Evolutionary conservation across 1,140 invertebrate genomes (phyloP).

Genomic region (Cepaea nemoralis): DNA sequence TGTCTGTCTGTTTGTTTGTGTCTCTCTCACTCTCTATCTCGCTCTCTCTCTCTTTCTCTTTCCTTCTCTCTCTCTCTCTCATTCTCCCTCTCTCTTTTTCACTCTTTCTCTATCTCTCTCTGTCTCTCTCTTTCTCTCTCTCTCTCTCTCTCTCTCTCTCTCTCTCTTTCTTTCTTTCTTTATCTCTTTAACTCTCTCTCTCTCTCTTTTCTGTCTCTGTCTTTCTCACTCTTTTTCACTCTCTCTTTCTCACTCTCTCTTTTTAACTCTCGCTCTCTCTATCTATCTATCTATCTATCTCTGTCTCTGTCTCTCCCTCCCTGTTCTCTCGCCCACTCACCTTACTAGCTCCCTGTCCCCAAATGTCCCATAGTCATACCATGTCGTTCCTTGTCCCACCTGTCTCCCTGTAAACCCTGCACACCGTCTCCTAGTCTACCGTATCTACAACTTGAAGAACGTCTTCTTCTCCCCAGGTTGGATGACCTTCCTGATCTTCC

Average conservation of each 20-base stretch:
- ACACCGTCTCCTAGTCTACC: no score
- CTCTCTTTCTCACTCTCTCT: not conserved
- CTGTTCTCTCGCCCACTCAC: no score
- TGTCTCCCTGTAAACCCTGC: no score
- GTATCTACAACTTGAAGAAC: no score
- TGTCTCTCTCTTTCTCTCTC: not conserved
- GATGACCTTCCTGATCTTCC: slow-evolving; percentile 65
- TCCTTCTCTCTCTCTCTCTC: not conserved
- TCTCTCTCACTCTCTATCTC: not conserved
- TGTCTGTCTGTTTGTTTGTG: not conserved
- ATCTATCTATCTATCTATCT: no score
- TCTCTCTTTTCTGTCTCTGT: not conserved
- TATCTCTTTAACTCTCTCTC: not conserved
- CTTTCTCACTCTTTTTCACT: not conserved
- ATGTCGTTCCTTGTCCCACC: no score
- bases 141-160: not conserved
- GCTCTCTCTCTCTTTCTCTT: not conserved
- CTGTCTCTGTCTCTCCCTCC: no score
- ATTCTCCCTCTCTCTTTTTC: not conserved
- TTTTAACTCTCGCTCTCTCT: no score
- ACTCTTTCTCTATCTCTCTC: not conserved
- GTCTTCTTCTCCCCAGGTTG: slow-evolving; percentile 46
- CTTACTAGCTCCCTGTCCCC: no score
- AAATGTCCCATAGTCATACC: no score
- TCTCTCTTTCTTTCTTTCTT: not conserved